phyloP scores from a whole-genome alignment of 2,888 invertebrate species.

The Tigriopus californicus region DNA sequence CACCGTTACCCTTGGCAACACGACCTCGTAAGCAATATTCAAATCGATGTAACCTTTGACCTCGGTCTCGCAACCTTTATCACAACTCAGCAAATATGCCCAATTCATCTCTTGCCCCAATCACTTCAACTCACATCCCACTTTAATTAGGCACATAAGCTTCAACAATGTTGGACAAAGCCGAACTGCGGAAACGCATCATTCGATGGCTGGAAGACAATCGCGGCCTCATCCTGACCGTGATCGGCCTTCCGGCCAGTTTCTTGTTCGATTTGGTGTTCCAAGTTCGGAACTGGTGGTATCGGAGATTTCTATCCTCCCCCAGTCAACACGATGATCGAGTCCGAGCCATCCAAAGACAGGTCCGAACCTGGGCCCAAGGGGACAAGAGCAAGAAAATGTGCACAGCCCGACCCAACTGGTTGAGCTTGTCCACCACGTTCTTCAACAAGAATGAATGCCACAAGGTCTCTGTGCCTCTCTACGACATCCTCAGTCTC shows the following conservation, averaged over 20 bases:
- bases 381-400: slow-evolving; percentile 33
- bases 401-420: slow-evolving; percentile 47
- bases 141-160: no score
- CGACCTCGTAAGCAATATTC: no score
- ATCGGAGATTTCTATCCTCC: slow-evolving; percentile 26
- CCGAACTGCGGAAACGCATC: slow-evolving; percentile 18
- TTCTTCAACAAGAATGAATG: slow-evolving; percentile 38
- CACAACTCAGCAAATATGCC: no score
- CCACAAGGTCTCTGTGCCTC: slow-evolving; percentile 34
- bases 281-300: slow-evolving; percentile 23
- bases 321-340: slow-evolving; percentile 23
- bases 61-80: no score
- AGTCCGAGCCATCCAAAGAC: slow-evolving; percentile 24
- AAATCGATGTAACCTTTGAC: no score
- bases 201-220: slow-evolving; percentile 40
- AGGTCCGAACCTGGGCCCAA: slow-evolving; percentile 27
- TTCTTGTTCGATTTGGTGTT: slow-evolving; percentile 38
- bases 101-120: no score
- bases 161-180: background rate
- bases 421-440: slow-evolving; percentile 45
- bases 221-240: slow-evolving; percentile 39
- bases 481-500: slow-evolving; percentile 41
- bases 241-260: slow-evolving; percentile 47
- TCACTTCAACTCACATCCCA: no score
- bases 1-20: no score